Evolutionary conservation across 2,113 vertebrate species (phyloP), one percentile per base, ranked within the genome.

Genomic region (Neolamprologus tretocephalus): DNA sequence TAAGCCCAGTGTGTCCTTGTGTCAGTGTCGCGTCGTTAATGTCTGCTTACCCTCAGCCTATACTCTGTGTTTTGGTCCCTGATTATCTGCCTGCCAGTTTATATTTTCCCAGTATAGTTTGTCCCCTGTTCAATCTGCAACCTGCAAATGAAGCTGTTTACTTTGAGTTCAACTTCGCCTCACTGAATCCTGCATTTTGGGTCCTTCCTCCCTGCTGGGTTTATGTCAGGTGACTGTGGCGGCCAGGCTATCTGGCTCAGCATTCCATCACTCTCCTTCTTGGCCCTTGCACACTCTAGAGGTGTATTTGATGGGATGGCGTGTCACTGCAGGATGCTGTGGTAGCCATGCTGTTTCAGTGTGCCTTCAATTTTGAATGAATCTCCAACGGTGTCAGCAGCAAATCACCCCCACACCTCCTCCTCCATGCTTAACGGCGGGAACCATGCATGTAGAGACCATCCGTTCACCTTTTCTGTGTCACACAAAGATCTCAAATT

Each of bases 1-100:
- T 55, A 55, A 4, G 21, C 2, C 53, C 21, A 55, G 21, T 55
- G 6, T 55, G 53, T 55, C 21, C 21, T 55, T 54, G n/a, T 23
- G 53, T 54, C n/a, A 7, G 53, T 54, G 53, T 54, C 0, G 0
- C 0, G n/a, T 54, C 0, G 10, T 54, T 23, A 23, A 23, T 13
- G 54, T 55, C 3, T 55, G 2, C 54, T 26, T 0, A 14, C 54
- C 21, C 54, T 26, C 54, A 55, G 21, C 7, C 21, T 55, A 3
- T 1, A 1, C 11, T 2, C 21, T 55, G 54, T 55, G 54, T 26
- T 55, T 55, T 55, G 54, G 54, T 13, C 12, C 54, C 7, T 3
- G 54, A 55, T 55, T 8, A 55, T 26, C 54, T 55, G 21, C 7
- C 21, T 55, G 21, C 21, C 12, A 55, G 12, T 14, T 55, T 55